Conservation (phyloP, 2,888 invertebrate species). For the Calameuta idolon region DNA sequence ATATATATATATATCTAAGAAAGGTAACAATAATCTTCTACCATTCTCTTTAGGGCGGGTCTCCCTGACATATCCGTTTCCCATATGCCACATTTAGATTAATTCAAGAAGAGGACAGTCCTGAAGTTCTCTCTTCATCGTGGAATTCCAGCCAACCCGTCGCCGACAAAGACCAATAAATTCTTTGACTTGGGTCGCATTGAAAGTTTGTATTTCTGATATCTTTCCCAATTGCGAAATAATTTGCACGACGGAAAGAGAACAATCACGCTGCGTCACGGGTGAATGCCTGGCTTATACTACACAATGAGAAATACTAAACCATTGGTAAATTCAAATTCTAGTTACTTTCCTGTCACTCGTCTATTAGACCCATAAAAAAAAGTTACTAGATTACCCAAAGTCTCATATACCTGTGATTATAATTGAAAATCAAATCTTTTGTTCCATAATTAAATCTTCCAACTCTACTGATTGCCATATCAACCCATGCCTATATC, state of each 20-base stretch:
- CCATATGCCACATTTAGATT: too few relatives aligned
- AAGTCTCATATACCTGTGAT: neutral
- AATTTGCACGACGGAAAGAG: neutral
- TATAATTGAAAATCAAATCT: neutral
- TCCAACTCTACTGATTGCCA: too few relatives aligned
- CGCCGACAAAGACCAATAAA: neutral
- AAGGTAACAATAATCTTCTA: slow-evolving; percentile 19
- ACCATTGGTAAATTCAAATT: neutral
- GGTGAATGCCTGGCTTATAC: neutral
- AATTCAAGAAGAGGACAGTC: too few relatives aligned
- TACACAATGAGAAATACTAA: neutral
- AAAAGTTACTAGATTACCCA: neutral
- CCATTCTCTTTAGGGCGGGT: slow-evolving; percentile 1
- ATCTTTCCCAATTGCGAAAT: neutral
- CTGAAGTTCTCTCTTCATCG: too few relatives aligned
- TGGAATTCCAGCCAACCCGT: neutral
- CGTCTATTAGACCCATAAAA: neutral
- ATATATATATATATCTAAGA: slow-evolving; percentile 24
- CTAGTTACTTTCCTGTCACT: neutral
- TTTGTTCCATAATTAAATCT: neutral
- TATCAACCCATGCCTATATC: neutral
- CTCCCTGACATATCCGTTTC: neutral
- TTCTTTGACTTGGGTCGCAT: neutral
- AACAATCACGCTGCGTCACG: neutral
- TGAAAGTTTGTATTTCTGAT: neutral